phyloP scores from a whole-genome alignment of 2,113 vertebrate species.

The Dicentrarchus labrax region DNA sequence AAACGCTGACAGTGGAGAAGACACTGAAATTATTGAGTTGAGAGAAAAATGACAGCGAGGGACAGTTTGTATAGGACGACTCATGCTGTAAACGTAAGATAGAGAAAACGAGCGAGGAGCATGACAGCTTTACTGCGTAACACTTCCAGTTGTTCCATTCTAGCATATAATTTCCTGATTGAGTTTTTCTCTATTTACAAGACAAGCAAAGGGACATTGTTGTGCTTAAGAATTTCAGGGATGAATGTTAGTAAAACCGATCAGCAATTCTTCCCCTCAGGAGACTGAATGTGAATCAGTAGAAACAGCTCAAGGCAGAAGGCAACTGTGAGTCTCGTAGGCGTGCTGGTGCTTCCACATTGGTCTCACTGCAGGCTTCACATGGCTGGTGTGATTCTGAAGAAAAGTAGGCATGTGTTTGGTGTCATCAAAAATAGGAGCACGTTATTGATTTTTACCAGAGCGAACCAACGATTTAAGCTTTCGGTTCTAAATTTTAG shows the following conservation, averaged over 20 bases:
- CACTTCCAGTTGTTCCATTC: not conserved
- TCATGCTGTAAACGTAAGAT: conserved; percentile 11
- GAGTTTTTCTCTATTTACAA: conserved; percentile 5
- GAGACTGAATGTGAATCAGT: conserved; percentile 48
- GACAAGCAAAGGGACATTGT: conserved; percentile 8
- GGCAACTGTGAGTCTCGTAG: conserved; percentile 44
- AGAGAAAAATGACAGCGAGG: conserved; percentile 30
- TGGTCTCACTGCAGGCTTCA: conserved; percentile 51
- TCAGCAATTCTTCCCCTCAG: conserved; percentile 33
- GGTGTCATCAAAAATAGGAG: conserved; percentile 7
- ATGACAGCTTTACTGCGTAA: conserved; percentile 22
- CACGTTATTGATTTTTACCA: conserved; percentile 40
- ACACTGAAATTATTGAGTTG: conserved; percentile 38
- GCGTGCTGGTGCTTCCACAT: conserved; percentile 47
- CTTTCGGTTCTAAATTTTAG: conserved; percentile 10
- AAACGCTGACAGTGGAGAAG: conserved; percentile 48
- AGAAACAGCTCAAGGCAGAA: conserved; percentile 46
- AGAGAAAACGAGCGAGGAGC: conserved; percentile 13
- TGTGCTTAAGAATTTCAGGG: conserved; percentile 13
- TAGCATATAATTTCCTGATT: not conserved
- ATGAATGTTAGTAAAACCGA: conserved; percentile 38
- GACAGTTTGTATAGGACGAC: conserved; percentile 23
- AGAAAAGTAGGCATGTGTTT: conserved; percentile 28
- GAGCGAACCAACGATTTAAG: conserved; percentile 18
- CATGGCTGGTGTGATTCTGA: conserved; percentile 1